Base-by-base conservation (phyloP, 2,113 vertebrate species). In the Ammodytes marinus region DNA sequence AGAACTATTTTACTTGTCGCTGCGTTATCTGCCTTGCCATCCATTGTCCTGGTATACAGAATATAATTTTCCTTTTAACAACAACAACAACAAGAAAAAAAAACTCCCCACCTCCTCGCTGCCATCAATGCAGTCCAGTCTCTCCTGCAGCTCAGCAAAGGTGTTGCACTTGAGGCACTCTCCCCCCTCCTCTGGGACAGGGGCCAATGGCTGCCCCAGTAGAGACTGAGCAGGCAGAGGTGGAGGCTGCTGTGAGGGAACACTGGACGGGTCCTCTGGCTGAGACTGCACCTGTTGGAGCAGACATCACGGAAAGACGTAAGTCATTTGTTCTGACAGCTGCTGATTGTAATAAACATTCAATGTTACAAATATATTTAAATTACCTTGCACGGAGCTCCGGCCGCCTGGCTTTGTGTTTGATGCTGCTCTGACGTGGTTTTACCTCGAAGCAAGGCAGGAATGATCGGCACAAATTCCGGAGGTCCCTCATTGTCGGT, bases 131-230 rank as follows among this genome's bases (percentile, higher is more conserved):
- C 98, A 99, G 74, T 96, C 98, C 67, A 99, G 91, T 81, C 98
- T 93, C 88, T 99, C 98, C 76, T 99, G 98, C 72, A 99, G 96
- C 93, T 99, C 98, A 0, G 98, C 98, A 74, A 99, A 99, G 1
- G 98, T 99, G 94, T 99, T 99, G 85, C 98, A 99, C 86, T 99
- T 99, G 59, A 99, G 91, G 85, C 98, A 99, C 5, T 98, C 97
- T 0, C 80, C 94, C 7, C 93, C 92, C 66, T 98, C 97, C 2
- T 94, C 92, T 15, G 96, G 85, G 70, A 95, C 93, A 0, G 95
- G 92, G 15, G 94, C 92, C 85, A 95, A 78, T 0, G 91, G 82
- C 80, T 95, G 95, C 12, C 92, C 84, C 1, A 93, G 91, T n/a
- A 92, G 47, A 7, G 80, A 92, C 65, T 90, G 91, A 6, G 91